phyloP scores from a whole-genome alignment of 2,888 invertebrate species.

The Leucania comma region DNA sequence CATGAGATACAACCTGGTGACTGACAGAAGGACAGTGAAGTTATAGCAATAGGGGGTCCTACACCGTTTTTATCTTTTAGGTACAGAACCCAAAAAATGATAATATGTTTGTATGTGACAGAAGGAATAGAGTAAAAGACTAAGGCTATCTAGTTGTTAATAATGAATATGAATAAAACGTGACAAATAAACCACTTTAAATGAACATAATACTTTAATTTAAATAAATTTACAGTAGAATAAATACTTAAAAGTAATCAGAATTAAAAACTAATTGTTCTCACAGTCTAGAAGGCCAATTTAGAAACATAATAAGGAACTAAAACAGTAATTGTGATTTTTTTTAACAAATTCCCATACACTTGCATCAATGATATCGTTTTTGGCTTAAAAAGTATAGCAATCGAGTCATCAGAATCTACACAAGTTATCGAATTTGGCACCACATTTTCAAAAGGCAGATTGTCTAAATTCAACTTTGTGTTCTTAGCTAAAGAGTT shows the following conservation, averaged over 20 bases:
- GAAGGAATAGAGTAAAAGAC: too few species aligned
- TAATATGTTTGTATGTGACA: too few species aligned
- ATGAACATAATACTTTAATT: conserved; percentile 3
- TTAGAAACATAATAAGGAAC: conserved; percentile 76
- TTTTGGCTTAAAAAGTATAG: conserved; percentile 75
- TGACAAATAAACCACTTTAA: neutral
- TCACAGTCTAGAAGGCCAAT: conserved; percentile 26
- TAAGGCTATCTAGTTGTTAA: too few species aligned
- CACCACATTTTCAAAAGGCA: conserved; percentile 47
- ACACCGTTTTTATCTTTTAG: too few species aligned
- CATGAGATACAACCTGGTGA: too few species aligned
- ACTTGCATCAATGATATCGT: conserved; percentile 71
- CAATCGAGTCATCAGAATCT: conserved; percentile 68
- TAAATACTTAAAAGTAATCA: conserved; percentile 31
- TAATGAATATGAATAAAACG: neutral
- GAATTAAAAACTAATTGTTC: too few species aligned
- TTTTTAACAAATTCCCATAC: conserved; percentile 74
- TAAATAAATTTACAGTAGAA: conserved; percentile 21
- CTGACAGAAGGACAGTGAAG: too few species aligned
- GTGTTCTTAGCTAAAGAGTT: conserved; percentile 50
- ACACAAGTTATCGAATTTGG: conserved; percentile 61
- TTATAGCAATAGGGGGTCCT: too few species aligned
- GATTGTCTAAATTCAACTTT: conserved; percentile 60
- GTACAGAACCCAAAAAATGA: too few species aligned
- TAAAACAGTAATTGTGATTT: conserved; percentile 73